Conservation (phyloP, 2,797 vertebrate genomes). For the Silurus lanzhouensis region DNA sequence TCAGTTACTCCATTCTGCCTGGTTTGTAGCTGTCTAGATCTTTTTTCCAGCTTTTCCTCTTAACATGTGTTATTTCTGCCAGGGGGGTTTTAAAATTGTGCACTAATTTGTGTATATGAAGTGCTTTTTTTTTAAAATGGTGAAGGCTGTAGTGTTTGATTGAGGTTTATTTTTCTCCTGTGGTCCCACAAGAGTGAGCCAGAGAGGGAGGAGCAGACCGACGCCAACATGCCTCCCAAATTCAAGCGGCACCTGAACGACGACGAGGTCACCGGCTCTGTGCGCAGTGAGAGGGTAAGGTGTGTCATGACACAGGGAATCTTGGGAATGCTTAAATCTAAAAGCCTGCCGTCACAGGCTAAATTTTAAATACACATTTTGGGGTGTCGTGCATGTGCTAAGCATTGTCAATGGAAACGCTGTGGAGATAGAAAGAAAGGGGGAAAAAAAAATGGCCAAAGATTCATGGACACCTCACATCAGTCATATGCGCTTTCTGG, state of each 20-base stretch:
- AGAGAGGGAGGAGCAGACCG: constrained; percentile 78
- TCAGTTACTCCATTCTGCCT: neutral
- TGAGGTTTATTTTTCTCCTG: constrained; percentile 28
- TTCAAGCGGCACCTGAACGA: constrained; percentile 97
- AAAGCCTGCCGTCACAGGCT: neutral
- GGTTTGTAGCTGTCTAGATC: neutral
- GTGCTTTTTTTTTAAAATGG: neutral
- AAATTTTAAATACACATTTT: neutral
- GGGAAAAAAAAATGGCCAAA: too few species aligned
- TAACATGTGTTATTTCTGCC: too few species aligned
- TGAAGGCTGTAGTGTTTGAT: neutral
- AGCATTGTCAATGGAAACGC: neutral
- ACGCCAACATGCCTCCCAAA: constrained; percentile 92
- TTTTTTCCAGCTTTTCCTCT: neutral
- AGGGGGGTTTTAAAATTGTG: neutral
- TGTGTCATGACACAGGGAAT: neutral
- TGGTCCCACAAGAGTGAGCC: constrained; percentile 74
- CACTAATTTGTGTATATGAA: neutral
- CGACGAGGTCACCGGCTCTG: constrained; percentile 94
- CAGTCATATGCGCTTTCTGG: too few species aligned
- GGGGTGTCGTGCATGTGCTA: neutral
- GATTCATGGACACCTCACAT: too few species aligned
- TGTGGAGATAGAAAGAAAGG: too few species aligned
- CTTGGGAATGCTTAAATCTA: neutral
- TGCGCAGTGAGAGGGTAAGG: constrained; percentile 95